Evolutionary conservation across 2,797 vertebrate genomes (phyloP).

Genomic region (Macrochelys suwanniensis): DNA sequence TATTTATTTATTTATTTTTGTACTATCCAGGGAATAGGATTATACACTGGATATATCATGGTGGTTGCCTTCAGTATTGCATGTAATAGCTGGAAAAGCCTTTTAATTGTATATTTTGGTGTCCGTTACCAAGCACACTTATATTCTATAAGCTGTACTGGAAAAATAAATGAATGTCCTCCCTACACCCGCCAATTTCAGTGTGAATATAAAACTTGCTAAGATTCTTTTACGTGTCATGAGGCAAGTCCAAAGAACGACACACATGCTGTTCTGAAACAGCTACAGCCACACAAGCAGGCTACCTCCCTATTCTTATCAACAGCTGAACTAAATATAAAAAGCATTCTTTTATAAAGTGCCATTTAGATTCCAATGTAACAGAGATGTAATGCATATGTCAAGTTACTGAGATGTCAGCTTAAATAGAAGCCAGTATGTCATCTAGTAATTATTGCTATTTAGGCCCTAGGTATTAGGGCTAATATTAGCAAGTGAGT

Average conservation of each 20-base stretch:
- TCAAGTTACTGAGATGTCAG: conserved; percentile 78
- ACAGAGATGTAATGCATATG: conserved; percentile 76
- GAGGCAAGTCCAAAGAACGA: conserved; percentile 34
- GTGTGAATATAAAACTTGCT: neutral
- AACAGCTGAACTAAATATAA: conserved; percentile 81
- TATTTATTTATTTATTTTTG: neutral
- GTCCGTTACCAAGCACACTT: neutral
- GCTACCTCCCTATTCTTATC: conserved; percentile 30
- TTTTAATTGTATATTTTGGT: neutral
- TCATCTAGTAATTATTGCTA: conserved; percentile 73
- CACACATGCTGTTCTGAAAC: conserved; percentile 40
- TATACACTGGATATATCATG: neutral
- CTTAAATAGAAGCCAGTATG: conserved; percentile 76
- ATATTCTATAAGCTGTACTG: conserved; percentile 20
- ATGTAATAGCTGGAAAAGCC: conserved; percentile 17
- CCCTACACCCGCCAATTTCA: neutral
- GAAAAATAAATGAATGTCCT: neutral
- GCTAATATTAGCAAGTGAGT: conserved; percentile 83
- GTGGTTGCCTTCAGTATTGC: neutral
- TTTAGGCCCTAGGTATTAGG: conserved; percentile 53
- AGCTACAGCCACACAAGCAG: neutral
- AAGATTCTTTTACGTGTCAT: conserved; percentile 36
- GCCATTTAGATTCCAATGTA: conserved; percentile 71
- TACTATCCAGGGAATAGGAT: neutral
- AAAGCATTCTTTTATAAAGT: conserved; percentile 69